These are phyloP conservation scores for Heptascelio sp. DNA, from an alignment of 2,888 invertebrate species.

Conservation along the genomic window DNA sequence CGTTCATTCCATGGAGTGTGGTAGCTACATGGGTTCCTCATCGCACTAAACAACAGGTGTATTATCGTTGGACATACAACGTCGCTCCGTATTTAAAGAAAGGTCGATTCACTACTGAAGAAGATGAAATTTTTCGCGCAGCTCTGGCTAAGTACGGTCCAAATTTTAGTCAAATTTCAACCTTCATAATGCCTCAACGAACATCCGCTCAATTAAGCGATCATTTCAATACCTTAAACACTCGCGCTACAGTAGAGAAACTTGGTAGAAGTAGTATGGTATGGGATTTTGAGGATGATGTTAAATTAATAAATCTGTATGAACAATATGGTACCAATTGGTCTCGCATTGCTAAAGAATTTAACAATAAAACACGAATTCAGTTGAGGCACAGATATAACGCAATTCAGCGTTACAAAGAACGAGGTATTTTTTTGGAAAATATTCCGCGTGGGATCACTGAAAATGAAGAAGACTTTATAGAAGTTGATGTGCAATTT, in stretches of 20 bases:
- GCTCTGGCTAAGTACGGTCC: conserved; percentile 88
- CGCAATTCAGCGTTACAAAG: conserved; percentile 83
- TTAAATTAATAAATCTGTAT: conserved; percentile 85
- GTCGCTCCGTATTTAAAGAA: too few species aligned
- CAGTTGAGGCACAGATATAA: conserved; percentile 88
- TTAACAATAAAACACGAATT: conserved; percentile 86
- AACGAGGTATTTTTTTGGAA: conserved; percentile 61
- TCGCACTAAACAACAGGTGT: too few species aligned
- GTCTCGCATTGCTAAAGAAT: conserved; percentile 85
- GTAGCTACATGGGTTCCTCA: too few species aligned
- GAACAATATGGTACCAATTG: conserved; percentile 85
- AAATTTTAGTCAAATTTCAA: conserved; percentile 87
- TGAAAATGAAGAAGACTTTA: conserved; percentile 17
- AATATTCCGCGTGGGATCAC: conserved; percentile 41
- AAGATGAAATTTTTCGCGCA: too few species aligned
- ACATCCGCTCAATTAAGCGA: conserved; percentile 87
- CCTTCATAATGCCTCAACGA: conserved; percentile 87
- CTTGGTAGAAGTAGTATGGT: conserved; percentile 23
- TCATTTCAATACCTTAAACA: conserved; percentile 86
- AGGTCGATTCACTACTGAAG: too few species aligned
- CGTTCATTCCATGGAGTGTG: too few species aligned
- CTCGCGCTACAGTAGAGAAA: conserved; percentile 76
- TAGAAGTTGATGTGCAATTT: not conserved
- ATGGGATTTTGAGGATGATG: conserved; percentile 84
- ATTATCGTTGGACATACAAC: too few species aligned